Conservation (phyloP, 2,888 invertebrate species). For the Nematopogon swammerdamellus region DNA sequence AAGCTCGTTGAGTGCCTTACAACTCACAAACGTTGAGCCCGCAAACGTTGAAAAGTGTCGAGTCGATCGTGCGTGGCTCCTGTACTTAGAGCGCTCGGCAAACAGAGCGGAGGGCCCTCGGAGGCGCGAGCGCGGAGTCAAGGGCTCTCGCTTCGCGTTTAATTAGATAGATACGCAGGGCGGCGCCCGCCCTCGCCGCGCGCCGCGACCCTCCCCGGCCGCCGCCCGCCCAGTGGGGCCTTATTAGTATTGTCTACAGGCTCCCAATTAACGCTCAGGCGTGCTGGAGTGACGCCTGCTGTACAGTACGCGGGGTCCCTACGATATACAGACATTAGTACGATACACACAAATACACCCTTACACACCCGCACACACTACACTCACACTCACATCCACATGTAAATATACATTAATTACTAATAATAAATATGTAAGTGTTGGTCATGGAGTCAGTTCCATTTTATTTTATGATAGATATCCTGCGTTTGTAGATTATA, state of each 20-base stretch:
- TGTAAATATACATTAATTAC: no score
- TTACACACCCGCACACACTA: no score
- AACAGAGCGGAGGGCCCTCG: slow-evolving; percentile 5
- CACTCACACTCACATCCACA: no score
- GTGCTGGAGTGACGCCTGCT: background rate
- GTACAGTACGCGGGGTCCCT: background rate
- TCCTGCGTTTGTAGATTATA: no score
- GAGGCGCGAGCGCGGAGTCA: slow-evolving; percentile 10
- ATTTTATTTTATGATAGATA: no score
- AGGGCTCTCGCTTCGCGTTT: slow-evolving; percentile 56
- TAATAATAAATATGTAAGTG: no score
- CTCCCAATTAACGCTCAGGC: slow-evolving; percentile 54
- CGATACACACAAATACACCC: no score
- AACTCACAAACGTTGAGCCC: no score
- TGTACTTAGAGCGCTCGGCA: slow-evolving; percentile 1
- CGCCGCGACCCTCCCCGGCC: background rate
- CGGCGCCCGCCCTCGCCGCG: slow-evolving; percentile 25
- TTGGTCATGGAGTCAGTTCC: no score
- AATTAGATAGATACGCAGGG: slow-evolving; percentile 53
- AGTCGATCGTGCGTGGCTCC: background rate
- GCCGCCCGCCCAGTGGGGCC: slow-evolving; percentile 41
- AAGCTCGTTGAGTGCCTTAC: no score
- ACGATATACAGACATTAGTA: background rate
- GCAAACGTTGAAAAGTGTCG: background rate
- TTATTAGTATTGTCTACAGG: slow-evolving; percentile 59